These are phyloP conservation scores for Ennomos fuscantarius DNA, from an alignment of 2,888 invertebrate species.

Conservation along the genomic window DNA sequence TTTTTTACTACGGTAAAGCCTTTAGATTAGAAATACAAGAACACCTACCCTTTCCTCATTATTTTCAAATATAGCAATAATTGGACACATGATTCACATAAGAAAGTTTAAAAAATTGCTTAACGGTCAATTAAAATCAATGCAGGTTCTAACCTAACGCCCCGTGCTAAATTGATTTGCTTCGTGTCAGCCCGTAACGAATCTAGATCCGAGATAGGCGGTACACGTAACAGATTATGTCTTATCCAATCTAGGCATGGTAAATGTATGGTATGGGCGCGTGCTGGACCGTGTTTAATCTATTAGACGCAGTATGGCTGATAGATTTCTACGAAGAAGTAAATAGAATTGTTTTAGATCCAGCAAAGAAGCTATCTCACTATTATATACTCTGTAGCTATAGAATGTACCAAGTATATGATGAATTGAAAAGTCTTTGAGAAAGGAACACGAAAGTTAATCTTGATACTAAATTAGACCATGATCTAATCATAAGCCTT, in stretches of 20 bases:
- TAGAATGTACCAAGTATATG: no score
- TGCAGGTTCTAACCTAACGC: slow-evolving; percentile 11
- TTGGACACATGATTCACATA: no score
- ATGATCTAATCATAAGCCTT: no score
- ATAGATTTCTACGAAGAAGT: slow-evolving; percentile 11
- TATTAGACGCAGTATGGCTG: slow-evolving; percentile 30
- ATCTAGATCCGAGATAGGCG: slow-evolving; percentile 34
- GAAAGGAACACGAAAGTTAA: no score
- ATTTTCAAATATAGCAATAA: no score
- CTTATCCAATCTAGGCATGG: slow-evolving; percentile 41
- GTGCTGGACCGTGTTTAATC: slow-evolving; percentile 44
- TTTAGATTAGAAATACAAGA: no score
- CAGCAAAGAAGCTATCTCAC: no score
- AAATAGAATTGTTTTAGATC: slow-evolving; percentile 17
- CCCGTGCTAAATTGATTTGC: slow-evolving; percentile 51
- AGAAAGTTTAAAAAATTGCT: background rate
- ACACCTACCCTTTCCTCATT: no score
- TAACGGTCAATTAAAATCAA: slow-evolving; percentile 13
- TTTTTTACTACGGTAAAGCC: no score
- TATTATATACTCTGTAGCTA: no score
- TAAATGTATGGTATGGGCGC: slow-evolving; percentile 31
- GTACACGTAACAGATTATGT: slow-evolving; percentile 42
- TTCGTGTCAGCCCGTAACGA: slow-evolving; percentile 32
- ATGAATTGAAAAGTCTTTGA: no score
- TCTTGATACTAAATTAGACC: no score